These are phyloP conservation scores for Leucopsar rothschildi DNA, from an alignment of 2,113 vertebrate species.

Conservation along the genomic window DNA sequence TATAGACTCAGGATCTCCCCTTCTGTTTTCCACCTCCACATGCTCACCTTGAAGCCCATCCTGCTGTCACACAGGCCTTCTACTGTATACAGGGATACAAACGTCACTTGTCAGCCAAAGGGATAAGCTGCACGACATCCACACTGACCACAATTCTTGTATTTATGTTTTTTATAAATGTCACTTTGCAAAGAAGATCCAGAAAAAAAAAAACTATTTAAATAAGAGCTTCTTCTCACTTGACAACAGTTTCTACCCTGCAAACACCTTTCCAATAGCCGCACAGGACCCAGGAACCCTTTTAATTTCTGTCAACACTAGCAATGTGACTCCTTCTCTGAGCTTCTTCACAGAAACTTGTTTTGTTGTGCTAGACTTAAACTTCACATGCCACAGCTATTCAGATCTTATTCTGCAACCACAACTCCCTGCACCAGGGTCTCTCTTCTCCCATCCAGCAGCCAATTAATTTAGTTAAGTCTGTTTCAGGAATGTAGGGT, in stretches of 20 bases:
- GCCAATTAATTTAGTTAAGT: not conserved
- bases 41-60: not conserved
- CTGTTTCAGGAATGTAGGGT: not conserved
- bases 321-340: accelerated
- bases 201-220: not conserved
- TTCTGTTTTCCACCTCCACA: not conserved
- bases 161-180: not conserved
- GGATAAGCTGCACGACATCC: not conserved
- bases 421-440: not conserved
- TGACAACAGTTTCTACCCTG: not conserved
- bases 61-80: not conserved
- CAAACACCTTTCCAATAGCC: not conserved
- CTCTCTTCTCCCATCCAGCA: not conserved
- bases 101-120: not conserved
- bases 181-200: not conserved
- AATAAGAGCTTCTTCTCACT: not conserved
- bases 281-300: accelerated
- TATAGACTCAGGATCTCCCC: not conserved
- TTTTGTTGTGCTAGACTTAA: not conserved
- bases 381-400: not conserved
- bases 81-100: accelerated
- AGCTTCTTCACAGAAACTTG: not conserved
- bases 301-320: not conserved
- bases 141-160: not conserved
- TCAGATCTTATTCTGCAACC: not conserved